Base-by-base conservation (phyloP, 2,797 vertebrate genomes). In the Lemur catta region DNA sequence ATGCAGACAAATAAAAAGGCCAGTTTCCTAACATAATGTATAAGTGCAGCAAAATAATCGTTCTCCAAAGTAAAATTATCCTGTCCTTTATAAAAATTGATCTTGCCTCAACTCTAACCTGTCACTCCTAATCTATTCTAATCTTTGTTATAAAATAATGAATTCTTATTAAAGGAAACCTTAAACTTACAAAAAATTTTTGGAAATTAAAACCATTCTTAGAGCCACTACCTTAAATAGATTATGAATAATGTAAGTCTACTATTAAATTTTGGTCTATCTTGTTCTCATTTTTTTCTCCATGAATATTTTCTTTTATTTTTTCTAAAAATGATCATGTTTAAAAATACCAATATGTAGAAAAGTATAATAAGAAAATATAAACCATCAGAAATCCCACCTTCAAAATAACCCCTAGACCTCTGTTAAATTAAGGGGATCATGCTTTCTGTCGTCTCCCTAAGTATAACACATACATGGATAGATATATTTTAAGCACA, bases 151-250 rank as follows among this genome's bases (percentile, higher is more conserved):
- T 33, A 82, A 89, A 91, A 87, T 26, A 67, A 71, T 86, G 57
- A 38, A 43, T 55, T 90, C 28, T 84, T 78, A 61, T 93, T 35
- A 55, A 80, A 91, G 59, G 10, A 74, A 90, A 67, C 3, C 18
- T 81, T 69, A 89, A 38, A 52, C 30, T 87, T 92, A 81, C 26
- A 74, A 69, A 75, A 50, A 76, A 78, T 48, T 76, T 69, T 35
- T 86, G 35, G 20, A 92, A 95, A 76, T 59, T 55, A 89, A 95
- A 86, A 78, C 67, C 48, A 84, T 84, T 90, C 50, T 90, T 92
- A 87, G 52, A 85, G 30, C 18, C 76, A 35, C 15, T 28, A 63
- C 4, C 28, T 78, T 72, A 84, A 89, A 81, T 15, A 91, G 82
- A 85, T 33, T 50, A 67, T 17, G 7, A 26, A 13, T 63, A 33